Evolutionary conservation across 1,140 invertebrate species (phyloP).

Genomic region (Eriosoma lanigerum): DNA sequence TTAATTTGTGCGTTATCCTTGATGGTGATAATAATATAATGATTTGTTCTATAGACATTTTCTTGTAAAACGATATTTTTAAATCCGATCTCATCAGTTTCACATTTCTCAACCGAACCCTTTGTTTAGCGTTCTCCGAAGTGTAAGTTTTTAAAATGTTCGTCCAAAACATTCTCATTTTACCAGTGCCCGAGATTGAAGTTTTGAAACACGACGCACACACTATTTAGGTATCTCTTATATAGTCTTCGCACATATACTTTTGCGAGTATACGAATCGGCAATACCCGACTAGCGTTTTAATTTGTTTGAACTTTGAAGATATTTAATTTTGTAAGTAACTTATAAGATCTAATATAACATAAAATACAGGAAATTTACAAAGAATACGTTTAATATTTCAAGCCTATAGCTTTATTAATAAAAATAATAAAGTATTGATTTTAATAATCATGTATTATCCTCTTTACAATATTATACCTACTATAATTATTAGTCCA

Average conservation of each 20-base stretch:
- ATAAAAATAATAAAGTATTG: no score
- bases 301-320: background rate
- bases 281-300: background rate
- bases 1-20: constrained; percentile 26
- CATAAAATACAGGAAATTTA: background rate
- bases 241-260: no score
- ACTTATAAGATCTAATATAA: no score
- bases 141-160: constrained; percentile 30
- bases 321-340: no score
- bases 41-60: constrained; percentile 12
- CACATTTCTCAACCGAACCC: constrained; percentile 24
- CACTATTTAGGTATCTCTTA: background rate
- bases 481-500: no score
- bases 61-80: constrained; percentile 46
- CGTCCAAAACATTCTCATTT: constrained; percentile 27
- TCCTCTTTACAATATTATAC: no score
- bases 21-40: background rate
- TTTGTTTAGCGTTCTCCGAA: constrained; percentile 16
- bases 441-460: no score
- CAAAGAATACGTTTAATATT: background rate
- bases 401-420: background rate
- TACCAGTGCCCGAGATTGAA: background rate
- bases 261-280: background rate
- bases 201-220: constrained; percentile 41
- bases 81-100: constrained; percentile 48